Base-by-base conservation (phyloP, 2,113 vertebrate genomes). In the Mugil cephalus region DNA sequence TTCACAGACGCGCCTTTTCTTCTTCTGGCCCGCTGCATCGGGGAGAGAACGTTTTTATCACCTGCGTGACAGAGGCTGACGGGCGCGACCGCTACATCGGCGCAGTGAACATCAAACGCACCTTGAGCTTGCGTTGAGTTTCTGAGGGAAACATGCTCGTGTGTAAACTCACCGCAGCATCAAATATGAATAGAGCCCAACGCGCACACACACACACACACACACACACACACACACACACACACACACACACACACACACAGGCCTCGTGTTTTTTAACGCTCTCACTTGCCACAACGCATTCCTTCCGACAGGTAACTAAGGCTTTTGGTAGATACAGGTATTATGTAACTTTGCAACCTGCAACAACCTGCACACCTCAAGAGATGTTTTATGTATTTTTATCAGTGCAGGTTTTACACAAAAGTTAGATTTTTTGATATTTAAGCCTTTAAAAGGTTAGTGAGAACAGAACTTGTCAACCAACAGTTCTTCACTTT, bases 51-150 rank as follows among this genome's bases (percentile, higher is more conserved):
- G 18, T 48, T 69, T 74, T 79, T 36, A 74, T 72, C 58, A 55
- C 17, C 40, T 34, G 34, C 38, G 24, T 39, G 18, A 67, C 45
- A 15, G 9, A 63, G 18, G 48, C 61, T 56, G 62, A 76, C 48
- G 36, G 47, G 50, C 52, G 69, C 39, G 84, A 74, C 42, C 7
- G 19, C 67, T 18, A 38, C 60, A 68, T 79, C 58, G 75, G 30
- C 19, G 10, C 19, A 14, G 46, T 9, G 10, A 5, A 50, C 51
- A 46, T 71, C 43, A 74, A 43, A 65, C 17, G 12, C 38, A 73
- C 46, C 45, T 45, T 10, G 7, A 54, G 30, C 10, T 42, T n/a
- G 15, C 39, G 19, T n/a, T n/a, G 34, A 6, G 14, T 54, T 77
- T 53, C 11, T 30, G 17, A 56, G n/a, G 45, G 19, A 58, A 82